Evolutionary conservation across 2,888 invertebrate species (phyloP), one percentile per base, ranked within the genome.

Genomic region (Rambutsinella grinnellia): DNA sequence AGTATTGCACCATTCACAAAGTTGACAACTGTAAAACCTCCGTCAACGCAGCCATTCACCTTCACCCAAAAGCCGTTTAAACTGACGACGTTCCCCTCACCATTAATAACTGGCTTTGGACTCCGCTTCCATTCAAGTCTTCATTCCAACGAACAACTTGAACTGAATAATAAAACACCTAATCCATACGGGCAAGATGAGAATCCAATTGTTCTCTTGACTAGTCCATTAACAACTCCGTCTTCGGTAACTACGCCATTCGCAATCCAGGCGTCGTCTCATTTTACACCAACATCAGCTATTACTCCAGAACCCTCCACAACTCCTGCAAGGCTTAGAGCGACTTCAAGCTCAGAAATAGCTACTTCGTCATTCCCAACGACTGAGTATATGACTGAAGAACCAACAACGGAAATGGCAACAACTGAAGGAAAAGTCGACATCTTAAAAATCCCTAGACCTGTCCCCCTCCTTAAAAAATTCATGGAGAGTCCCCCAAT

Each of bases 401-500:
- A n/a, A 19, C 54, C 54, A 24, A 26, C 44, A 54, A 26, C 56
- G 5, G 2, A 28, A 56, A 46, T 1, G 3, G 3, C 66, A 15
- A 49, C 49, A 19, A 49, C 51, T n/a, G 46, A 56, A 28, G 53
- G 21, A 44, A 72, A 66, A 66, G 51, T 72, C 8, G 67, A 74
- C 49, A 21, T 67, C 56, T 53, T 3, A 0, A 61, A 21, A 13
- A 49, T 67, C 17, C 76, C 76, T 0, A 21, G 36, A 13, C 63
- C 57, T 0, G 72, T 76, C n/a, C 72, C 79, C n/a, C 56, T 76
- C 3, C 54, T 26, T 1, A 46, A 71, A 2, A 72, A 76, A 28
- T 26, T 76, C 2, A 62, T 47, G 23, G 49, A 49, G n/a, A 47
- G 72, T n/a, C 79, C 79, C 53, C 79, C 79, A 51, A 28, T 76